Base-by-base conservation (phyloP, 2,113 vertebrate species). In the Agelaius tricolor region DNA sequence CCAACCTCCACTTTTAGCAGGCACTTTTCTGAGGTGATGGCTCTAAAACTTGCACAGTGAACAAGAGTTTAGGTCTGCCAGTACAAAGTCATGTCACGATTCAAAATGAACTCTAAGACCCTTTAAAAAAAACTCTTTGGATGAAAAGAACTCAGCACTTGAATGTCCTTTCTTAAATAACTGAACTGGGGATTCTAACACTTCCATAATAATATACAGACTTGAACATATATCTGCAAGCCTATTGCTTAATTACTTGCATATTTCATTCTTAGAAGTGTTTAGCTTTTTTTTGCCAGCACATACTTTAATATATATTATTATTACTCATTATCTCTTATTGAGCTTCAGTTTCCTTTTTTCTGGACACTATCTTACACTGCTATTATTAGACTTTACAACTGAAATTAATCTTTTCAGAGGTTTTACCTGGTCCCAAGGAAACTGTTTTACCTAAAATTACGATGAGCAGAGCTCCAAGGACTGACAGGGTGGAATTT, bases 371-470 rank as follows among this genome's bases (percentile, higher is more conserved):
- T 79, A 73, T 8, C 58, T 86, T 92, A 83, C 67, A 66, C 31
- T 77, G 59, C 88, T 95, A 80, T 94, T 94, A 92, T 90, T 90
- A 93, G 72, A 86, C 33, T 80, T 88, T 54, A 96, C 75, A 92
- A 92, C 27, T 28, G 37, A 94, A 95, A 92, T 92, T 90, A 90
- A 90, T 92, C 41, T 90, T 96, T 90, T 84, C 72, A 83, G 85
- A 90, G 67, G 20, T 90, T 93, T 83, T 85, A 46, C 30, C 63
- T 4, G 3, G 63, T 92, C 96, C 90, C 35, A 47, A 86, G 79
- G 89, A 78, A 94, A 77, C 46, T 31, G 33, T 62, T 88, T 77
- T 62, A 95, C 87, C 72, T 77, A 74, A 93, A 92, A 92, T 90
- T 92, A 80, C 3, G 22, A 95, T 3, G 15, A 86, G 88, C 46